Percentiles rank a stretch among this genome's conserved stretches.
Evolutionary conservation across 2,113 vertebrate species (phyloP).

Genomic region (Sciurus niger): DNA sequence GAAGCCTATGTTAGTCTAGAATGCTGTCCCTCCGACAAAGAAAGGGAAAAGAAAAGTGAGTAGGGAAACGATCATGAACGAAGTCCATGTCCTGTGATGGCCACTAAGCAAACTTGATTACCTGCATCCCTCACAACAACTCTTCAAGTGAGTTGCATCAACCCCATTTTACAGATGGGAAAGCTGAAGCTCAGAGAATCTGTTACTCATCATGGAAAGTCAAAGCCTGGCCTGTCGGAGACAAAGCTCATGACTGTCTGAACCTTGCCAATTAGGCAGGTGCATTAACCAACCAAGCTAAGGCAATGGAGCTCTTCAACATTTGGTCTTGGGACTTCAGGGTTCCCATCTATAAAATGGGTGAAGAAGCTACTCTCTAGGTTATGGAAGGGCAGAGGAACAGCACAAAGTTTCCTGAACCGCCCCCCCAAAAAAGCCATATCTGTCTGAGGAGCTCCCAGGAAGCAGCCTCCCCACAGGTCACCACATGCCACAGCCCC

Average conservation of each 20-base stretch:
- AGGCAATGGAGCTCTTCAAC: background rate
- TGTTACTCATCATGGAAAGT: background rate
- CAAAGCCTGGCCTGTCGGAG: background rate
- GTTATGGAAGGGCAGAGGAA: background rate
- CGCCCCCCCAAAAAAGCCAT: background rate
- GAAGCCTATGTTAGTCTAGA: background rate
- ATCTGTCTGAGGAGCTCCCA: background rate
- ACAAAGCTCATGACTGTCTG: background rate
- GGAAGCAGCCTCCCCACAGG: background rate
- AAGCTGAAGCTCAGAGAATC: background rate
- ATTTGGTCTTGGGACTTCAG: background rate
- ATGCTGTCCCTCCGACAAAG: background rate
- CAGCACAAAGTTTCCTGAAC: background rate
- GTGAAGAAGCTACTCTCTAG: background rate
- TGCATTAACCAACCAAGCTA: background rate
- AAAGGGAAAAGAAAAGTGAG: background rate
- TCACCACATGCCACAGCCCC: background rate
- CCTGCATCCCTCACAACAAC: background rate
- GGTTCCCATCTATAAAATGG: background rate
- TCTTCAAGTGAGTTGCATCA: background rate
- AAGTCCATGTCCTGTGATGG: background rate
- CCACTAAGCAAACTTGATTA: background rate
- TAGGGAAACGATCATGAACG: background rate
- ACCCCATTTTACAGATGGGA: background rate
- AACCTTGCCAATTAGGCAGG: background rate